Base-by-base conservation (phyloP, 2,797 vertebrate genomes). In the Microctenopoma lineatum region DNA sequence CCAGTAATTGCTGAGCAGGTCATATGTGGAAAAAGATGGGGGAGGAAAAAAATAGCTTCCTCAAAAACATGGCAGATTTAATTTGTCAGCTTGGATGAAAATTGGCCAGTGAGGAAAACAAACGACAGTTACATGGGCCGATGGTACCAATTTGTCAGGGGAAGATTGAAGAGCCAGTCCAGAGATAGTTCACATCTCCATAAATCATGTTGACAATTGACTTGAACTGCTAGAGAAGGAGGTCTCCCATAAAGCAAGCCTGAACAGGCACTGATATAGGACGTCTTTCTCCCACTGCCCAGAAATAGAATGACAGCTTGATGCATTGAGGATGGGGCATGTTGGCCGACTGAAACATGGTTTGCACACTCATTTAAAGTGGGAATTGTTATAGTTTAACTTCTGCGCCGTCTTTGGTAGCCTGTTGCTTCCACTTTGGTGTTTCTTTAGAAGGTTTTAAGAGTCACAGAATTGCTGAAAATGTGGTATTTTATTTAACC, bases 131-230 rank as follows among this genome's bases (percentile, higher is more conserved):
- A 85, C 81, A 84, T 64, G 76, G 45, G 73, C 75, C 47, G 76
- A 75, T 66, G 81, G 78, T 73, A 85, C 68, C 85, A 80, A 84
- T 90, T 90, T 65, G 60, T 89, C 87, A 80, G 77, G 42, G 66
- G 81, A 88, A 89, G 86, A 90, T 90, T 85, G 89, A 90, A 79
- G 83, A 86, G 80, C 68, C 44, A 15, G 78, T 79, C 80, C 76
- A n/a, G 79, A 90, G 89, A 89, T 85, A 87, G 83, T 83, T 82
- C 87, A 84, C 87, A 73, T 88, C 88, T 88, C 88, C 88, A 90
- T 90, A 88, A 92, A 92, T 92, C 89, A 91, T 86, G 81, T 69
- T 88, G 87, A 89, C 89, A 89, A 84, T 83, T 83, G 90, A 86
- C 83, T 87, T 84, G 88, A 85, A 82, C 86, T 76, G 81, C 73